Percentiles rank a stretch among this genome's conserved stretches.
These are phyloP conservation scores for Ptychoptera albimana DNA, from an alignment of 2,888 invertebrate species.

Conservation along the genomic window DNA sequence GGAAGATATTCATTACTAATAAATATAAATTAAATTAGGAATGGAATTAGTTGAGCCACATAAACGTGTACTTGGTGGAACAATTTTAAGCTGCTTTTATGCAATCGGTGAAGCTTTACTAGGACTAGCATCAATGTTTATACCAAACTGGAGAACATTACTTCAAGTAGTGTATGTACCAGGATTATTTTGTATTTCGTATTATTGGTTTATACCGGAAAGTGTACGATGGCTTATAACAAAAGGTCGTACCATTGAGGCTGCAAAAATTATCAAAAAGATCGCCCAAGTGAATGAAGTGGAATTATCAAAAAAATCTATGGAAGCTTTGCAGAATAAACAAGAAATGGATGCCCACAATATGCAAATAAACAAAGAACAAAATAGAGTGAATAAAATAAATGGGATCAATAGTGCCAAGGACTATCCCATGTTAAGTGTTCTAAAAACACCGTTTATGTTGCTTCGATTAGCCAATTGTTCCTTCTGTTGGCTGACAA, in stretches of 20 bases:
- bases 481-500: constrained; percentile 66
- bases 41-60: constrained; percentile 63
- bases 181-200: constrained; percentile 46
- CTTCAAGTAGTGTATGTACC: constrained; percentile 49
- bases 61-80: constrained; percentile 50
- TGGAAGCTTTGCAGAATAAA: constrained; percentile 13
- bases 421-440: constrained; percentile 5
- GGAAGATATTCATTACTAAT: background rate
- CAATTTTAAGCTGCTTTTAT: constrained; percentile 52
- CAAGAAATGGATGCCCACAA: constrained; percentile 4
- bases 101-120: constrained; percentile 52
- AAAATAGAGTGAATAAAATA: background rate
- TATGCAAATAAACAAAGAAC: background rate
- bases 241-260: constrained; percentile 37
- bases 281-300: constrained; percentile 39
- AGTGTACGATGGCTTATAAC: constrained; percentile 61
- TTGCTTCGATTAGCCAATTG: constrained; percentile 36
- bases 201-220: constrained; percentile 53
- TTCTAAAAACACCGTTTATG: constrained; percentile 13
- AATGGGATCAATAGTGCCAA: background rate
- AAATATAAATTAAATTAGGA: constrained; percentile 38
- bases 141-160: constrained; percentile 20
- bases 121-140: constrained; percentile 47
- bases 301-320: constrained; percentile 17
- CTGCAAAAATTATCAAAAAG: constrained; percentile 39